These are phyloP conservation scores for Drosophila melanocephala DNA, from an alignment of 2,888 invertebrate genomes.

Conservation along the genomic window DNA sequence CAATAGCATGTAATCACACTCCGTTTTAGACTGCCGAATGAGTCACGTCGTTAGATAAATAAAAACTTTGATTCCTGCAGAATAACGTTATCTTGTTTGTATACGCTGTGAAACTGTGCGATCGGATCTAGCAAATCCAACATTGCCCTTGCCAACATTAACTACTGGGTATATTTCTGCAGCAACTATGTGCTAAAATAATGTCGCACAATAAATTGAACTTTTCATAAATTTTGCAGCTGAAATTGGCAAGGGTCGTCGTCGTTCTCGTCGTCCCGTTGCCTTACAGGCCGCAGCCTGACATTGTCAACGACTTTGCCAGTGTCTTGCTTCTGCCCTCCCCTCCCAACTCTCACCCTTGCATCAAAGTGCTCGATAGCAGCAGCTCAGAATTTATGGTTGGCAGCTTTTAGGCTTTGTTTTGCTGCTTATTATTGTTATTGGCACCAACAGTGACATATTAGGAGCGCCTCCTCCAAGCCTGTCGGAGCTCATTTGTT, in stretches of 20 bases:
- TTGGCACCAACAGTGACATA: slow-evolving; percentile 82
- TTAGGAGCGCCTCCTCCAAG: slow-evolving; percentile 62
- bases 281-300: slow-evolving; percentile 46
- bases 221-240: slow-evolving; percentile 79
- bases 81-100: too few relatives aligned
- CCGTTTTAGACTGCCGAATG: too few relatives aligned
- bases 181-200: slow-evolving; percentile 70
- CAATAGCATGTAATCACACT: too few relatives aligned
- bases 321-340: slow-evolving; percentile 21
- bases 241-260: slow-evolving; percentile 70
- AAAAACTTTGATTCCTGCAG: too few relatives aligned
- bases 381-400: slow-evolving; percentile 74
- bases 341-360: not conserved
- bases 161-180: slow-evolving; percentile 18
- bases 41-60: too few relatives aligned
- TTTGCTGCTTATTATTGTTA: slow-evolving; percentile 82
- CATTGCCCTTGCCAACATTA: not conserved
- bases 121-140: too few relatives aligned
- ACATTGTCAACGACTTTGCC: slow-evolving; percentile 75
- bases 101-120: too few relatives aligned
- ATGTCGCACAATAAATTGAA: slow-evolving; percentile 78
- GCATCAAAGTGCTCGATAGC: slow-evolving; percentile 47
- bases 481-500: slow-evolving; percentile 74
- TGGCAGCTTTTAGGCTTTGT: slow-evolving; percentile 80
- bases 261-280: slow-evolving; percentile 9